phyloP scores from a whole-genome alignment of 2,888 invertebrate species.

The Cistogaster globosa region DNA sequence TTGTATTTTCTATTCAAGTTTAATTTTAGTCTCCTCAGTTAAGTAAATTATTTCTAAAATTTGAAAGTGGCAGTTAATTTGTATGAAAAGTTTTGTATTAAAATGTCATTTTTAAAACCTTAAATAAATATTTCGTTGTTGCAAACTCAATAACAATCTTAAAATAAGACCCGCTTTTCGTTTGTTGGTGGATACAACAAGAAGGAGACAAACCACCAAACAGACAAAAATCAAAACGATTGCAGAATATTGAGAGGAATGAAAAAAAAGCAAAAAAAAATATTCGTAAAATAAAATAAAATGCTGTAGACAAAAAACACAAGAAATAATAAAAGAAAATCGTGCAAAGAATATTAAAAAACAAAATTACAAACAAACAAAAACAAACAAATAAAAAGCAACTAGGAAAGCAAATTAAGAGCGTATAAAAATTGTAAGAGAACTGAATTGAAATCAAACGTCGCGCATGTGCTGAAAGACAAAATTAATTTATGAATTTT shows the following conservation, averaged over 20 bases:
- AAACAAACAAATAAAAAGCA: conserved; percentile 16
- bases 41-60: too few species aligned
- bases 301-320: conserved; percentile 26
- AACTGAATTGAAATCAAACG: conserved; percentile 13
- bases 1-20: too few species aligned
- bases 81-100: too few species aligned
- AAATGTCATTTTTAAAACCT: too few species aligned
- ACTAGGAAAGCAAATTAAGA: conserved; percentile 49
- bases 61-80: too few species aligned
- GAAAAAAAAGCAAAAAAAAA: too few species aligned
- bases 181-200: conserved; percentile 15
- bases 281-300: conserved; percentile 43
- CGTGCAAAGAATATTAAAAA: conserved; percentile 67
- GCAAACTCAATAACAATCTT: background rate
- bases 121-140: background rate
- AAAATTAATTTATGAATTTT: conserved; percentile 8
- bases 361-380: conserved; percentile 22
- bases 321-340: conserved; percentile 55
- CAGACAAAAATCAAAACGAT: conserved; percentile 51
- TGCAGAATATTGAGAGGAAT: conserved; percentile 67
- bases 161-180: background rate
- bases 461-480: conserved; percentile 56
- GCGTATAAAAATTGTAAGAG: conserved; percentile 43
- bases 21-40: too few species aligned
- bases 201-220: conserved; percentile 46